Percentiles rank a stretch among this genome's conserved stretches.
Conservation (phyloP, 2,113 vertebrate species). For the Tricholaema leucomelas region DNA sequence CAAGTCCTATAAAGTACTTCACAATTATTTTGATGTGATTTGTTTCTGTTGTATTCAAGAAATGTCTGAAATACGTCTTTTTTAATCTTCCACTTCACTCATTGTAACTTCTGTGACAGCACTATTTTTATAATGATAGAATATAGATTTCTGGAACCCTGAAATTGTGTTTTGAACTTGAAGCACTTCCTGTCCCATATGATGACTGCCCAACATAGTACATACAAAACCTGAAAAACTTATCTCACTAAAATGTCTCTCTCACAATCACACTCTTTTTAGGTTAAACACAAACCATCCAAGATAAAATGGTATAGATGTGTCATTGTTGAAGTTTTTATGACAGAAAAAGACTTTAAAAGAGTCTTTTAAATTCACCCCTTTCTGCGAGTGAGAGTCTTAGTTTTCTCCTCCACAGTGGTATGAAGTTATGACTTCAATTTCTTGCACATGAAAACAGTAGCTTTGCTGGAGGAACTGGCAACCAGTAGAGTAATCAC, state of each 20-base stretch:
- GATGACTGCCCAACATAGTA: background rate
- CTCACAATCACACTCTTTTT: background rate
- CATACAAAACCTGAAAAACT: slow-evolving; percentile 39
- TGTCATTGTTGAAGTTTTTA: background rate
- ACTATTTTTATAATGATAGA: background rate
- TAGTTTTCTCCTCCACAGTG: background rate
- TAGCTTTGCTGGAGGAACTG: background rate
- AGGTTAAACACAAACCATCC: background rate
- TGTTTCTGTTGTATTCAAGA: background rate
- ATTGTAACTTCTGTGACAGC: background rate
- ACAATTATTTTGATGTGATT: background rate
- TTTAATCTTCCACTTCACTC: background rate
- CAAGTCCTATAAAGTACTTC: background rate
- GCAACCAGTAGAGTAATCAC: background rate
- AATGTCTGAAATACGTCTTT: background rate
- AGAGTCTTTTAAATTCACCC: background rate
- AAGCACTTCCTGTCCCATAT: background rate
- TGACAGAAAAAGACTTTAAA: background rate
- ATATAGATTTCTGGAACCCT: background rate
- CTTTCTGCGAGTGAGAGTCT: background rate
- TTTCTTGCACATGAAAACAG: background rate
- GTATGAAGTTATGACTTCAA: background rate
- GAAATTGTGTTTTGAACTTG: background rate
- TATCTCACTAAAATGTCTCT: background rate
- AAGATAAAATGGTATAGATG: background rate